These are phyloP conservation scores for Mus pahari DNA, from an alignment of 2,113 vertebrate genomes.

Conservation along the genomic window DNA sequence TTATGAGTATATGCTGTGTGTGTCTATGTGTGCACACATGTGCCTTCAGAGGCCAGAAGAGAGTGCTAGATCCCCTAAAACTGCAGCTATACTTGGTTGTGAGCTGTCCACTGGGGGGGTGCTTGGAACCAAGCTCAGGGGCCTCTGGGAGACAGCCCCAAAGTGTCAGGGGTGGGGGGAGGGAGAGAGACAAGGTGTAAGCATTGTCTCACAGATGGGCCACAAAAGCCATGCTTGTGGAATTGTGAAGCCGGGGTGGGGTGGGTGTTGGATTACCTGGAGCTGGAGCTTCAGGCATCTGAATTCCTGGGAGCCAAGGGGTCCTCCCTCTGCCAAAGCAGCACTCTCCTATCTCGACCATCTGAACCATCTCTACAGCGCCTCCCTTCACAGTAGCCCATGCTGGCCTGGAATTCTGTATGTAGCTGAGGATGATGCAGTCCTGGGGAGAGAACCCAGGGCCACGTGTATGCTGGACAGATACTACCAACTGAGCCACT, in stretches of 20 bases:
- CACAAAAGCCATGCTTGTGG: not conserved
- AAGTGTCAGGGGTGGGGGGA: not conserved
- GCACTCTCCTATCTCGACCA: not conserved
- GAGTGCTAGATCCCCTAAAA: not conserved
- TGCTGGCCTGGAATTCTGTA: not conserved
- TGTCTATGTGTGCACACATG: rapidly evolving
- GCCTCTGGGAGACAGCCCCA: not conserved
- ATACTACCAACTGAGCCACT: not conserved
- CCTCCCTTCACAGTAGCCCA: not conserved
- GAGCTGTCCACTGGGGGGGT: not conserved
- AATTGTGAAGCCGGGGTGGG: not conserved
- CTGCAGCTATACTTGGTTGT: not conserved
- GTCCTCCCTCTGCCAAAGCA: not conserved
- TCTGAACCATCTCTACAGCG: not conserved
- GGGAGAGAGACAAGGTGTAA: not conserved
- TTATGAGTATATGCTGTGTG: not conserved
- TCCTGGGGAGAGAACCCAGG: not conserved
- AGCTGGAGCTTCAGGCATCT: not conserved
- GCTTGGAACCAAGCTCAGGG: not conserved
- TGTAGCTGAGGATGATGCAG: not conserved
- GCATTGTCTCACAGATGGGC: too few species aligned
- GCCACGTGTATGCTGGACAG: too few species aligned
- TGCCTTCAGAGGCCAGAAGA: not conserved
- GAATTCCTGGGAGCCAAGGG: not conserved
- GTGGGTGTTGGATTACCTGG: not conserved